phyloP scores from a whole-genome alignment of 1,140 invertebrate genomes.

The Ostrea edulis region DNA sequence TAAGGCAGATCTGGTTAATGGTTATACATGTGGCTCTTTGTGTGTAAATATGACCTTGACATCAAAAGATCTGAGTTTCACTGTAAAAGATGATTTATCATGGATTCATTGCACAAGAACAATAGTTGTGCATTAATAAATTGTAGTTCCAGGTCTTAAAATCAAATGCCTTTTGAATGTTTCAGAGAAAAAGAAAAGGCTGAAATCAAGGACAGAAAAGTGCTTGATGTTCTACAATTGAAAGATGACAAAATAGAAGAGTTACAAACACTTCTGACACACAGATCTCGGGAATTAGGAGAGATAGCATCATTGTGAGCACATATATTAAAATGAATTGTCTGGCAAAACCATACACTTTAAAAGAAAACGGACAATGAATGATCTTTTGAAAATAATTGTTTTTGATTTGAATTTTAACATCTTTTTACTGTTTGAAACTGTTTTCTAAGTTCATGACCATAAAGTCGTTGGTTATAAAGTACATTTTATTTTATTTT shows the following conservation, averaged over 20 bases:
- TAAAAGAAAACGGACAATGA: background rate
- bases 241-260: constrained; percentile 78
- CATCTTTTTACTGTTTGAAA: background rate
- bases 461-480: background rate
- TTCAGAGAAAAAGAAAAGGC: constrained; percentile 78
- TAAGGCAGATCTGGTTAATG: too few relatives aligned
- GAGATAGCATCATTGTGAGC: constrained; percentile 58
- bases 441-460: too few relatives aligned
- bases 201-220: constrained; percentile 76
- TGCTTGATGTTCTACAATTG: constrained; percentile 76
- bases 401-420: background rate
- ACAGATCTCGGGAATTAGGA: constrained; percentile 69
- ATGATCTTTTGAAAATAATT: background rate
- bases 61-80: too few relatives aligned
- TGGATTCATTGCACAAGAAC: background rate
- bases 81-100: background rate
- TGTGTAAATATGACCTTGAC: too few relatives aligned
- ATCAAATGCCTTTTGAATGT: background rate
- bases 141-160: background rate
- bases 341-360: too few relatives aligned
- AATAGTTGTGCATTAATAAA: too few relatives aligned
- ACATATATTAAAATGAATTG: background rate
- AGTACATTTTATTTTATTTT: background rate
- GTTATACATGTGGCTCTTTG: too few relatives aligned
- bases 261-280: constrained; percentile 68